phyloP scores from a whole-genome alignment of 2,888 invertebrate species.

The Tillus elongatus region DNA sequence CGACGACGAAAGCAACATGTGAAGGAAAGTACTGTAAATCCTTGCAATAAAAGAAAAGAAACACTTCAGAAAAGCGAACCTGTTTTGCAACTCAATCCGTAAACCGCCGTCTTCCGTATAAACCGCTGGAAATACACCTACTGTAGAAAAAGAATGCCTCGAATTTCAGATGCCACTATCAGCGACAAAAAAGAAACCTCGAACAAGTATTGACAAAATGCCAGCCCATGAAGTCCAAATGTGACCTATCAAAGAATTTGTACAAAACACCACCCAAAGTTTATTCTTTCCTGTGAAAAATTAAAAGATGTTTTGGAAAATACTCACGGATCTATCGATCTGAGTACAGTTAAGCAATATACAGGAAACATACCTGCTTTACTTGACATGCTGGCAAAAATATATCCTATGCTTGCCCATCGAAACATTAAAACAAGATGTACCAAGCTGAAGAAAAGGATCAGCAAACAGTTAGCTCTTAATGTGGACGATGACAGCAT shows the following conservation, averaged over 20 bases:
- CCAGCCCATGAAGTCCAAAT: conserved; percentile 3
- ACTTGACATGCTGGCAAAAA: no score
- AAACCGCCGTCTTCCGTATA: no score
- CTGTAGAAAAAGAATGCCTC: neutral
- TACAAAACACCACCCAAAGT: neutral
- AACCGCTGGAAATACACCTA: neutral
- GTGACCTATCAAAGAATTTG: neutral
- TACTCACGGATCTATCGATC: conserved; percentile 8
- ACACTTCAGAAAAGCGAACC: no score
- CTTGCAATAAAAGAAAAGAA: no score
- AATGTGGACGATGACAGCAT: no score
- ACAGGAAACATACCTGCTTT: conserved; percentile 9
- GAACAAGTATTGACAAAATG: no score
- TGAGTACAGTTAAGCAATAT: conserved; percentile 10
- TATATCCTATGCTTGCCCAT: conserved; percentile 6
- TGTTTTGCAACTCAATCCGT: no score
- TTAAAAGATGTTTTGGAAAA: conserved; percentile 11
- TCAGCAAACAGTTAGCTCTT: conserved; percentile 9
- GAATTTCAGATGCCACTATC: neutral
- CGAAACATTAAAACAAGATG: conserved; percentile 11
- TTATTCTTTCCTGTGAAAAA: neutral
- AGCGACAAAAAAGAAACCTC: no score
- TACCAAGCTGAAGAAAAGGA: conserved; percentile 8
- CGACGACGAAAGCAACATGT: no score
- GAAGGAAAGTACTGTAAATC: no score